A percentile compares a stretch with the other conserved stretches of the same genome.
phyloP scores from a whole-genome alignment of 2,888 invertebrate species.

The Drosophila demipolita region DNA sequence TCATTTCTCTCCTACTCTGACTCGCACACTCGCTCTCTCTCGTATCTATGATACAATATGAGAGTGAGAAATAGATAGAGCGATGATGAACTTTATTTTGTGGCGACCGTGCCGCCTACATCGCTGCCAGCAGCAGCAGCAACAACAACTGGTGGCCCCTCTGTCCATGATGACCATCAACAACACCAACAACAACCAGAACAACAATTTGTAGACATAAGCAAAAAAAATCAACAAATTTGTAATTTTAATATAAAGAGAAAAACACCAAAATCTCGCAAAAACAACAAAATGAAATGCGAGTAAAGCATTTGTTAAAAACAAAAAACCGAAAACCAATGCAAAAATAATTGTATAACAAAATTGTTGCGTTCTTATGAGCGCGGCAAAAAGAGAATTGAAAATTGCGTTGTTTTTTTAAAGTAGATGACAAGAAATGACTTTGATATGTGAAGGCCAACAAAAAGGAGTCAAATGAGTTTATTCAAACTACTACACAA shows the following conservation, averaged over 20 bases:
- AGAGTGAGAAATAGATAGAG: slow-evolving; percentile 6
- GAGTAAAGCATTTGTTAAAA: slow-evolving; percentile 11
- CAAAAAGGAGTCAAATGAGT: slow-evolving; percentile 31
- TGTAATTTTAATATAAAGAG: slow-evolving; percentile 46
- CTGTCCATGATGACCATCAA: slow-evolving; percentile 74
- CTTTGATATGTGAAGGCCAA: slow-evolving; percentile 8
- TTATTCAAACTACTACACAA: slow-evolving; percentile 31
- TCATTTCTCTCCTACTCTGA: background rate
- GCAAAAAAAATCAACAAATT: slow-evolving; percentile 46
- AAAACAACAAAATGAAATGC: background rate
- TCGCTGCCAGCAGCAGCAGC: slow-evolving; percentile 34
- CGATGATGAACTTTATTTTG: slow-evolving; percentile 37
- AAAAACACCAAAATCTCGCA: slow-evolving; percentile 38
- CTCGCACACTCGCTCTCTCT: slow-evolving; percentile 12
- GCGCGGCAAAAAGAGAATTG: slow-evolving; percentile 15
- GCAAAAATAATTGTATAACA: slow-evolving; percentile 6
- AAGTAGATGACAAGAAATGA: slow-evolving; percentile 11
- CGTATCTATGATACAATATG: background rate
- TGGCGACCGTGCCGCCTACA: slow-evolving; percentile 39
- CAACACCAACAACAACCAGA: slow-evolving; percentile 42
- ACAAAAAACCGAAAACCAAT: background rate
- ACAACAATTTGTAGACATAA: slow-evolving; percentile 64
- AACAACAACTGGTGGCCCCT: slow-evolving; percentile 21
- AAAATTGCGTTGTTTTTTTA: slow-evolving; percentile 6
- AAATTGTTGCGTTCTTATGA: slow-evolving; percentile 38